Percentiles rank a stretch among this genome's conserved stretches.
Conservation (phyloP, 2,888 invertebrate species). For the Drosophila borborema region DNA sequence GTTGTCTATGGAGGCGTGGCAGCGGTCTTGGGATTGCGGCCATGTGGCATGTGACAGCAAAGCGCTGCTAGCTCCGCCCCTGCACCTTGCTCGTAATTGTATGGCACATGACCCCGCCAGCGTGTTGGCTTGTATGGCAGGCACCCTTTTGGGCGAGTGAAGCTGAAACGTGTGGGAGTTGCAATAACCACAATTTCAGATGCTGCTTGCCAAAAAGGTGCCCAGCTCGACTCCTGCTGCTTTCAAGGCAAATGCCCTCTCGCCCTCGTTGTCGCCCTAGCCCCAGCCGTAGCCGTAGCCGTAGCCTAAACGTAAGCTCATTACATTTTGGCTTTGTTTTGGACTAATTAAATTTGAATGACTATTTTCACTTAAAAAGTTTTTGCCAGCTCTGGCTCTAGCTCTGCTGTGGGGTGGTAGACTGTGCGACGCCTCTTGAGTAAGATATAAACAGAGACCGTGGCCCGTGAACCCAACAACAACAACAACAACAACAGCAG, state of each 20-base stretch:
- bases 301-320: slow-evolving; percentile 75
- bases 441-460: slow-evolving; percentile 74
- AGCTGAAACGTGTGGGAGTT: slow-evolving; percentile 39
- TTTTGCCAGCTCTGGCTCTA: slow-evolving; percentile 49
- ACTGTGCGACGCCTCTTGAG: slow-evolving; percentile 58
- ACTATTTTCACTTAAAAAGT: slow-evolving; percentile 82
- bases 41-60: slow-evolving; percentile 81
- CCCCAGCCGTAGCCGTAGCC: slow-evolving; percentile 27
- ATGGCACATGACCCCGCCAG: slow-evolving; percentile 78
- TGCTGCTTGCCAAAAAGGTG: slow-evolving; percentile 63
- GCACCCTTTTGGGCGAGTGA: slow-evolving; percentile 58
- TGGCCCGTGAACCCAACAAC: slow-evolving; percentile 20
- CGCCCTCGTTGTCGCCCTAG: background rate
- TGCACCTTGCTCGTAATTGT: slow-evolving; percentile 77
- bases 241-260: background rate
- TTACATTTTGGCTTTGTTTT: slow-evolving; percentile 81
- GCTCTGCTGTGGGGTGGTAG: too few species aligned
- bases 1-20: slow-evolving; percentile 55
- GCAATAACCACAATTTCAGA: slow-evolving; percentile 76
- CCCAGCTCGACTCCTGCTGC: slow-evolving; percentile 34
- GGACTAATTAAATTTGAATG: slow-evolving; percentile 81
- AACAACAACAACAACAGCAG: background rate
- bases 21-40: slow-evolving; percentile 71
- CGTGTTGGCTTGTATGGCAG: slow-evolving; percentile 44
- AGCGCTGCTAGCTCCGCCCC: slow-evolving; percentile 74